A percentile compares a stretch with the other conserved stretches of the same genome.
phyloP scores from a whole-genome alignment of 1,140 invertebrate species.

The Drosophila pandora region DNA sequence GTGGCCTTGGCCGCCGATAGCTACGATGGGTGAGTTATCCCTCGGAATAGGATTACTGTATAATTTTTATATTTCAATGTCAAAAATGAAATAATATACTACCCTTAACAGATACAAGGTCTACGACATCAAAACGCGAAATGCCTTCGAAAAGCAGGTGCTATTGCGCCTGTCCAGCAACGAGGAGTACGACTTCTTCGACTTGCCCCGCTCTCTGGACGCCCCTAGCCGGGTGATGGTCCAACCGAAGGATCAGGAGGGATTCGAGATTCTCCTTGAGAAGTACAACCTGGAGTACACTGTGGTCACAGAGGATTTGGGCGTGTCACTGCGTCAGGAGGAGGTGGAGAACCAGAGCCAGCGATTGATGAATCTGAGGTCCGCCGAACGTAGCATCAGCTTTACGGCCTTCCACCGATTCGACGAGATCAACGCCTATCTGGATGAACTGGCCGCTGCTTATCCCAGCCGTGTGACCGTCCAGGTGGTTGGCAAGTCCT shows the following conservation, averaged over 20 bases:
- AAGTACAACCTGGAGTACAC: slow-evolving; percentile 37
- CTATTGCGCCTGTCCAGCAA: slow-evolving; percentile 56
- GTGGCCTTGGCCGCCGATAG: slow-evolving; percentile 38
- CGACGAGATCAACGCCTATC: slow-evolving; percentile 84
- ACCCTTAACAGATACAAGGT: slow-evolving; percentile 54
- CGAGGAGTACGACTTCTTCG: slow-evolving; percentile 70
- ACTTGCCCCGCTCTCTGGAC: slow-evolving; percentile 51
- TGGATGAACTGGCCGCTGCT: slow-evolving; percentile 84
- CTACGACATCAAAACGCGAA: slow-evolving; percentile 64
- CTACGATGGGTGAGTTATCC: slow-evolving; percentile 75
- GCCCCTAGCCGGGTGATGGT: slow-evolving; percentile 68
- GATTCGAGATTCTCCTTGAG: slow-evolving; percentile 57
- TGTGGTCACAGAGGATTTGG: slow-evolving; percentile 64
- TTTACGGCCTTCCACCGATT: slow-evolving; percentile 71
- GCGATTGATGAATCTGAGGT: slow-evolving; percentile 42
- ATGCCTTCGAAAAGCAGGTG: slow-evolving; percentile 63
- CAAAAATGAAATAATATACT: not conserved
- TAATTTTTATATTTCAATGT: not conserved
- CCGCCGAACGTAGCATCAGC: slow-evolving; percentile 45
- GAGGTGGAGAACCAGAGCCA: slow-evolving; percentile 41
- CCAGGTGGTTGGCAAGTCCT: slow-evolving; percentile 83
- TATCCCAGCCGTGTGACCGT: slow-evolving; percentile 84
- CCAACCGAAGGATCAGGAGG: slow-evolving; percentile 60
- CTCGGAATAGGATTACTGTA: not conserved
- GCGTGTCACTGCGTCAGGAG: slow-evolving; percentile 23